Evolutionary conservation across 2,888 invertebrate genomes (phyloP), one percentile per base, ranked within the genome.

Genomic region (Epinotia demarniana): DNA sequence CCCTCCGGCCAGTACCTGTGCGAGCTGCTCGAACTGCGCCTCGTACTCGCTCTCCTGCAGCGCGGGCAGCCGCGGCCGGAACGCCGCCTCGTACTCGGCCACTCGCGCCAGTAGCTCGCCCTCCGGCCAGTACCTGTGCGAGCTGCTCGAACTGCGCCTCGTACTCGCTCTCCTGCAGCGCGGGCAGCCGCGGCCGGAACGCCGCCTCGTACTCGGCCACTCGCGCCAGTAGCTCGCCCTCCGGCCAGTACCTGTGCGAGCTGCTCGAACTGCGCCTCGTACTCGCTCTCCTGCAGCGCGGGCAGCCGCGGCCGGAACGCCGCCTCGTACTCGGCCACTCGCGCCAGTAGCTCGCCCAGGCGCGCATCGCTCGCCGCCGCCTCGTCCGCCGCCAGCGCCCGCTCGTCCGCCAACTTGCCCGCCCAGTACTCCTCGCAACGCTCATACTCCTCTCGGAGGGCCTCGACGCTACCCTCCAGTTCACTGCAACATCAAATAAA

Each of bases 361-460:
- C 97, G 97, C 81, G 97, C 97, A 86, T 96, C 97, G 78, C 95
- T 96, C 64, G 96, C 95, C 80, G 95, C 95, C 88, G 97, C 97
- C 84, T 97, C 97, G 77, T 96, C 96, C 82, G 96, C 96, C 85
- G 96, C 96, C 74, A 96, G 90, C 79, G 95, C 95, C 43, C 98
- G 95, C 88, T 98, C 98, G 78, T 97, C 97, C 66, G 96, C 96
- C 75, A 98, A 91, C 89, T 98, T 98, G 49, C 93, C 92, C 67
- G 96, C 95, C 98, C 98, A 98, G 90, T 98, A 98, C 87, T 98
- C 98, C 87, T 98, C 98, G 87, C 97, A 97, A 77, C 96, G 96
- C 82, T 98, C 98, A 86, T 97, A 97, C 85, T 98, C 98, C 62
- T 94, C 94, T 81, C 95, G 95, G 90, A 98, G 92, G 84, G 96